Base-by-base conservation (phyloP, 2,888 invertebrate genomes). In the Rotaria socialis region DNA sequence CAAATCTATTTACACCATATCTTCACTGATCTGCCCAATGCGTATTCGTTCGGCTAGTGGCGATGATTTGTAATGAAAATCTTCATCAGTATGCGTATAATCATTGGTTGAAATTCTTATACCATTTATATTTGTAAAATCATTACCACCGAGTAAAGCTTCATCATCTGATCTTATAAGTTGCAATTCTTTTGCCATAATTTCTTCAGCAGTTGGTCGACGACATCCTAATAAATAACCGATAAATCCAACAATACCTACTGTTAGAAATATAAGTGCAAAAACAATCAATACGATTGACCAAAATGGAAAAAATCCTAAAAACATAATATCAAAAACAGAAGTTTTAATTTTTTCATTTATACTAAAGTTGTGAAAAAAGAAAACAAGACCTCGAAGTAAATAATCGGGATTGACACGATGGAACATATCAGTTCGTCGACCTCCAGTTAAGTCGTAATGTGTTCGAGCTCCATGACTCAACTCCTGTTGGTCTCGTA, bases 231-330 rank as follows among this genome's bases (percentile, higher is more conserved):
- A 47, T 43, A 80, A 47, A 80, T 80, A 47, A 14, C 80, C 80
- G 47, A 80, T 47, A 47, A 80, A 2, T n/a, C 80, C 80, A 80
- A 80, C 11, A 24, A 80, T 16, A 47, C 47, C 47, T 47, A 80
- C 19, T 43, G 47, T 11, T 80, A 80, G 19, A n/a, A 47, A 80
- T 24, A 80, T 6, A 24, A 80, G 35, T 80, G 47, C 80, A 47
- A 80, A 47, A 24, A 14, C 22, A 22, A 80, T 47, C 8, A 80
- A 14, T n/a, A 80, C 80, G 1, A 80, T 43, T 22, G 80, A 80
- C 80, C 80, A 80, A 80, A 80, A 80, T 80, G 80, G 80, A 43
- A 80, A 80, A 47, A 80, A 80, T 4, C 80, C 80, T 80, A 80
- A 35, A 35, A 14, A 67, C 3, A 67, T n/a, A n/a, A 24, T 7